These are phyloP conservation scores for Bicyclus anynana DNA, from an alignment of 1,140 invertebrate species.

Conservation along the genomic window DNA sequence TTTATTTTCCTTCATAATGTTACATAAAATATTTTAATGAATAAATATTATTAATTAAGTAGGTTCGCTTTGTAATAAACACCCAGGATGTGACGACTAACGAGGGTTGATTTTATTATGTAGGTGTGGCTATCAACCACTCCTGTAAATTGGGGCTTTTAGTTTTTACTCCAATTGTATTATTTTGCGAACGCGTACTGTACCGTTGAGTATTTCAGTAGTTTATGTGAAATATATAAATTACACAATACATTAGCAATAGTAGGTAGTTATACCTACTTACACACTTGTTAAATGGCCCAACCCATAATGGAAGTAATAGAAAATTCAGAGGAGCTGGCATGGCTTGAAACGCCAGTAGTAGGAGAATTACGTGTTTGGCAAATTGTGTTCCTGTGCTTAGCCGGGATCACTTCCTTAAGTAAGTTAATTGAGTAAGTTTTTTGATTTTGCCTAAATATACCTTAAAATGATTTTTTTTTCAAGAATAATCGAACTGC, in stretches of 20 bases:
- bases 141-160: constrained; percentile 65
- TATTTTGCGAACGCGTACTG: constrained; percentile 35
- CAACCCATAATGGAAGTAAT: constrained; percentile 62
- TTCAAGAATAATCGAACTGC: no score
- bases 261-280: not conserved
- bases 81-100: constrained; percentile 55
- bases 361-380: constrained; percentile 79
- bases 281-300: constrained; percentile 29
- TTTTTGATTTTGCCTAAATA: no score
- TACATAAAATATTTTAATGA: constrained; percentile 20
- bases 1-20: constrained; percentile 1
- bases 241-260: not conserved
- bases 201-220: constrained; percentile 27
- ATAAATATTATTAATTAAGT: constrained; percentile 1
- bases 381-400: constrained; percentile 81
- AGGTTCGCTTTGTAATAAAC: constrained; percentile 30
- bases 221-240: not conserved
- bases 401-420: constrained; percentile 74
- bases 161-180: constrained; percentile 49
- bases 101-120: constrained; percentile 34
- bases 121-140: constrained; percentile 69
- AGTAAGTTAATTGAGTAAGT: constrained; percentile 68
- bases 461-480: no score
- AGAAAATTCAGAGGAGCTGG: constrained; percentile 71
- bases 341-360: constrained; percentile 79